Percentiles rank a stretch among this genome's conserved stretches.
These are phyloP conservation scores for Morbakka virulenta DNA, from an alignment of 30 jellyfish, hydroid and myxozoan genomes.

Conservation along the genomic window DNA sequence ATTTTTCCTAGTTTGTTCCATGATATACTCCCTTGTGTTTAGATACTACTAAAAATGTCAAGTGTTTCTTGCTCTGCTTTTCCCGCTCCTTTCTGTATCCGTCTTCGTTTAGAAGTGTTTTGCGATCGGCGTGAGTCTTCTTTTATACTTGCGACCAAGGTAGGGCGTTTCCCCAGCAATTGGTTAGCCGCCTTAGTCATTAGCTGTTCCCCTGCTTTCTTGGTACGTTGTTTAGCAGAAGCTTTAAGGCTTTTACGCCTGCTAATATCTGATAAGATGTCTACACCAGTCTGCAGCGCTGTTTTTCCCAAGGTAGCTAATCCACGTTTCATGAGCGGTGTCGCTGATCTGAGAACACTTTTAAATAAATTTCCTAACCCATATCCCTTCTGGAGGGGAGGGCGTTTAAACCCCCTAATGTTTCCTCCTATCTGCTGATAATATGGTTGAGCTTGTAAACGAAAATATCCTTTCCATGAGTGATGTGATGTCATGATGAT, in stretches of 20 bases:
- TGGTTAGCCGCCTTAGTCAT: too few species aligned
- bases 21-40: not conserved
- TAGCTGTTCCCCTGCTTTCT: too few species aligned
- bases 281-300: slow-evolving; percentile 14
- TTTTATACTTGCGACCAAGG: too few species aligned
- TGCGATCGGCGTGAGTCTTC: too few species aligned
- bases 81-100: not conserved
- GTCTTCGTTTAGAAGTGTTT: not conserved
- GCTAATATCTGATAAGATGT: not conserved
- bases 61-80: not conserved
- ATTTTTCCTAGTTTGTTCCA: not conserved
- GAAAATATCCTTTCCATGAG: not conserved
- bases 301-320: slow-evolving; percentile 13
- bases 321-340: slow-evolving; percentile 11
- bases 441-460: not conserved
- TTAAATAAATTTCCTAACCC: slow-evolving; percentile 14
- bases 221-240: slow-evolving; percentile 2
- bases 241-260: not conserved
- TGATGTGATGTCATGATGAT: not conserved
- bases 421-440: slow-evolving; percentile 6
- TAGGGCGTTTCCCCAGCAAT: too few species aligned
- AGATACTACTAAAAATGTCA: not conserved
- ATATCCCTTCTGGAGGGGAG: slow-evolving; percentile 1
- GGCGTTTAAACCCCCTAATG: not conserved
- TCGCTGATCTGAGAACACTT: not conserved